These are phyloP conservation scores for Tipula unca DNA, from an alignment of 2,888 invertebrate genomes.

Conservation along the genomic window DNA sequence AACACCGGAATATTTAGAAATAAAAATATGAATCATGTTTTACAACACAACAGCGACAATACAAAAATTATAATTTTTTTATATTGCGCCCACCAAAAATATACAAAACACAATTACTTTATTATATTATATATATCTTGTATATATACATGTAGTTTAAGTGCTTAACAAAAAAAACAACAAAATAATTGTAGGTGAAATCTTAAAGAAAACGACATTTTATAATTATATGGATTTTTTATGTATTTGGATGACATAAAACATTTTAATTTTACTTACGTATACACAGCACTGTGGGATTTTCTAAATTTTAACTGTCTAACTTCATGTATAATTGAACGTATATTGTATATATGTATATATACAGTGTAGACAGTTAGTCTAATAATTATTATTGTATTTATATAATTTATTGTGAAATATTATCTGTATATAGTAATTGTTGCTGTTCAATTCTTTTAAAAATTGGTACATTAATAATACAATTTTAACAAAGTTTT, in stretches of 20 bases:
- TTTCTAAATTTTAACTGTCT: neutral
- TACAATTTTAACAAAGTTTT: neutral
- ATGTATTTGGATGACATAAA: neutral
- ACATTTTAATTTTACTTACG: neutral
- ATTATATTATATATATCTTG: neutral
- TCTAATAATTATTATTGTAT: neutral
- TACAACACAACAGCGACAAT: neutral
- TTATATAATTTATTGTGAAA: neutral
- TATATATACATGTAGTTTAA: neutral
- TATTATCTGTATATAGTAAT: neutral
- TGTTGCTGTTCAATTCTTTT: neutral
- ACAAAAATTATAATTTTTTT: neutral
- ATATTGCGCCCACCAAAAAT: neutral
- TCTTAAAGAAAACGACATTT: neutral
- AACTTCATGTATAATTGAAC: neutral
- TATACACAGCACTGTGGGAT: neutral
- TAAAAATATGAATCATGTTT: neutral
- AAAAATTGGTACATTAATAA: neutral
- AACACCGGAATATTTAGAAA: neutral
- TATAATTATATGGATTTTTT: neutral
- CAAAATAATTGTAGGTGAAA: neutral
- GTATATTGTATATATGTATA: neutral
- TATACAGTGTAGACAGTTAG: neutral
- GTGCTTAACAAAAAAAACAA: neutral
- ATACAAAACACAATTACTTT: slow-evolving; percentile 4